Conservation (phyloP, 2,113 vertebrate species). For the Egretta garzetta region DNA sequence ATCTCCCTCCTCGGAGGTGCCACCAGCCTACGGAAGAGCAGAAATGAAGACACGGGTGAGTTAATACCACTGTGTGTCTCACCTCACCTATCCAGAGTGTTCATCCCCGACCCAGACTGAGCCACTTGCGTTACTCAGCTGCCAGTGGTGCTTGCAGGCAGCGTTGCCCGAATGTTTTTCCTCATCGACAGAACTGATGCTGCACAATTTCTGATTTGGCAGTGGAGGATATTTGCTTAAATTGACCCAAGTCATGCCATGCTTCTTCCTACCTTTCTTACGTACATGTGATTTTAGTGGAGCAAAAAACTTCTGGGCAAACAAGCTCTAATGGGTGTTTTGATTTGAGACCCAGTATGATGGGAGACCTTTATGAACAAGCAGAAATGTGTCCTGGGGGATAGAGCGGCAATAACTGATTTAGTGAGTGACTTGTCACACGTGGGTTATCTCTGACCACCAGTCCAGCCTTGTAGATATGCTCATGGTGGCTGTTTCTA, state of each 20-base stretch:
- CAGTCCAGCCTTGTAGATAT: not conserved
- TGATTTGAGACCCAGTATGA: not conserved
- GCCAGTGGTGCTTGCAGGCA: not conserved
- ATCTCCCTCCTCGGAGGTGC: not conserved
- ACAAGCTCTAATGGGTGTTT: not conserved
- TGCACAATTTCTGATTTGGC: not conserved
- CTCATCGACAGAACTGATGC: not conserved
- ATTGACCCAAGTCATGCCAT: not conserved
- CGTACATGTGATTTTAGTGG: not conserved
- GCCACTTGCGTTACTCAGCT: not conserved
- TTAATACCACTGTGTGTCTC: not conserved
- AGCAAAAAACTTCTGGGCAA: not conserved
- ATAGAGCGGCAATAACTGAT: not conserved
- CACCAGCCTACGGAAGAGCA: not conserved
- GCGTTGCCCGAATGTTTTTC: not conserved
- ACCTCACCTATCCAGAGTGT: not conserved
- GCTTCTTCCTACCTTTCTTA: not conserved
- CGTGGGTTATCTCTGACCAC: fast-evolving
- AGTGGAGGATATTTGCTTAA: not conserved
- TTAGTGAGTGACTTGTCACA: not conserved
- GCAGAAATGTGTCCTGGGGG: fast-evolving
- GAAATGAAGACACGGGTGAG: not conserved
- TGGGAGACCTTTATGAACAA: not conserved
- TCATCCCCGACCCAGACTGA: not conserved
- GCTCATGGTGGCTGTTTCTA: fast-evolving